phyloP scores from a whole-genome alignment of 1,140 invertebrate genomes.

The Phymorhynchus buccinoides region DNA sequence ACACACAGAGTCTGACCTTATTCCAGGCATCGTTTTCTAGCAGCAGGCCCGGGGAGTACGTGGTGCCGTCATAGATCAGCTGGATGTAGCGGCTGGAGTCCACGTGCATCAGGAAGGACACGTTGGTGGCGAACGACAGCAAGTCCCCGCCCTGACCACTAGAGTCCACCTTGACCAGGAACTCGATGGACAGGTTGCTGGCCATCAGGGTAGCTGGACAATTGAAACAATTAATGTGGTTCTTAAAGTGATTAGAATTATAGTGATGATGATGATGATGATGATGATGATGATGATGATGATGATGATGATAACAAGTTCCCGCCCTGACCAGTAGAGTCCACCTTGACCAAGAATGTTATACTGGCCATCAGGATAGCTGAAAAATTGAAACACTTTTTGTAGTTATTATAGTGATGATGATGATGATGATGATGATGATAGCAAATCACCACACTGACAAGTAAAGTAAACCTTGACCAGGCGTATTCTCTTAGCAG shows the following conservation, averaged over 20 bases:
- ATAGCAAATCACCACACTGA: too few species aligned
- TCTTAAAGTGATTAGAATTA: too few species aligned
- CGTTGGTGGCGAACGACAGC: background rate
- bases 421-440: too few species aligned
- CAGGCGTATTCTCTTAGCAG: too few species aligned
- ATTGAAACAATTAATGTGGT: too few species aligned
- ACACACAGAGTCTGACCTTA: background rate
- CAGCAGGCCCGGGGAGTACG: background rate
- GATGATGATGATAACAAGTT: background rate
- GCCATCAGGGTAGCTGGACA: background rate
- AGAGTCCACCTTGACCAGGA: slow-evolving; percentile 8
- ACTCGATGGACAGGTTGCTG: background rate
- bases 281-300: too few species aligned
- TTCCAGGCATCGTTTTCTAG: background rate
- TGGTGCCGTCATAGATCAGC: background rate
- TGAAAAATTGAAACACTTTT: background rate
- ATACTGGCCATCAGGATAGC: background rate
- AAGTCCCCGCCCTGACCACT: background rate
- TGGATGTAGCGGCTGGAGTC: background rate
- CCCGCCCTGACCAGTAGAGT: background rate
- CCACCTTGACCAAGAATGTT: background rate
- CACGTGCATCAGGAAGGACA: background rate
- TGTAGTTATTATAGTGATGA: too few species aligned
- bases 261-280: too few species aligned
- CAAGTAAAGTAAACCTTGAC: too few species aligned